Evolutionary conservation across 2,888 invertebrate genomes (phyloP).

Genomic region (Mimachlamys varia): DNA sequence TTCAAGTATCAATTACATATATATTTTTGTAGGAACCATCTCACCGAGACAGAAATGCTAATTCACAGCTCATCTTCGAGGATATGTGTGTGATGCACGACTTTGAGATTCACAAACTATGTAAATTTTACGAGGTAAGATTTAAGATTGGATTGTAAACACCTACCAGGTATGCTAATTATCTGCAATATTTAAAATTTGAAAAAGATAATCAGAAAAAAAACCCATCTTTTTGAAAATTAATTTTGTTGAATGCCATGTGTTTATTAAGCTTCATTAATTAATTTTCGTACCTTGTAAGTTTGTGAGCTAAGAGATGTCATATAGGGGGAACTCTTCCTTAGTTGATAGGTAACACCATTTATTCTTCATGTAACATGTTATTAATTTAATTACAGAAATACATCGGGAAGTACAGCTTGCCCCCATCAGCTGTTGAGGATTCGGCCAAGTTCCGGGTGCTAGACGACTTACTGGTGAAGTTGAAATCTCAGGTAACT

Average conservation of each 20-base stretch:
- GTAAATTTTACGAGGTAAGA: constrained; percentile 86
- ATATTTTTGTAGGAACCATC: constrained; percentile 79
- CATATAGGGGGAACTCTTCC: too few relatives aligned
- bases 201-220: too few relatives aligned
- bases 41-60: constrained; percentile 79
- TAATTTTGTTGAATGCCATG: too few relatives aligned
- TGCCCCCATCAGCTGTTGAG: constrained; percentile 84
- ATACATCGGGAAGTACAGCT: constrained; percentile 64
- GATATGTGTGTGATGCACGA: constrained; percentile 95
- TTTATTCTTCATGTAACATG: too few relatives aligned
- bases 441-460: constrained; percentile 94
- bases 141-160: not conserved
- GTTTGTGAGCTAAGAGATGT: too few relatives aligned
- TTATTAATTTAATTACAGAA: constrained; percentile 56
- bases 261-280: too few relatives aligned
- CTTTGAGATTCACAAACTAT: constrained; percentile 93
- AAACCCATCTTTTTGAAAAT: too few relatives aligned
- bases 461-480: constrained; percentile 90
- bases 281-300: too few relatives aligned
- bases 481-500: constrained; percentile 84
- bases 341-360: too few relatives aligned
- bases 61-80: constrained; percentile 86
- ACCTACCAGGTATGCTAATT: too few relatives aligned
- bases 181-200: too few relatives aligned
- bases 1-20: not conserved